Evolutionary conservation across 1,140 invertebrate species (phyloP), one percentile per base, ranked within the genome.

Genomic region (Dendrolimus punctatus): DNA sequence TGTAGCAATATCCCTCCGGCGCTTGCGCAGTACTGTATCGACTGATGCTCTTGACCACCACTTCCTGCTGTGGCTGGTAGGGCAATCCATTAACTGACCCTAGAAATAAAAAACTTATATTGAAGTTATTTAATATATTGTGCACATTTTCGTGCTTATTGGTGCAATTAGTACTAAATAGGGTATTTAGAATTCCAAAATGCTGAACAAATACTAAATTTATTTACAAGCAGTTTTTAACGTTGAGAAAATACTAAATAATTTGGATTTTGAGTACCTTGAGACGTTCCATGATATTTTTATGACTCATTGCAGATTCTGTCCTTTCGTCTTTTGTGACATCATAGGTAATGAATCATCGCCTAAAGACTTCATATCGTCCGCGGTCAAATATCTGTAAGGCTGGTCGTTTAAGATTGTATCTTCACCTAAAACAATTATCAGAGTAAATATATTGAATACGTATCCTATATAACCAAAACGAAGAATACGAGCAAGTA

Each of bases 311-410:
- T 0, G 78, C 76, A 0, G 86, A 87, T 50, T 93, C 92, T 8
- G 93, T 90, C 7, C 94, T 90, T 76, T 97, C 95, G 70, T 98
- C 96, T 58, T 95, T 91, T 1, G 95, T 96, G 6, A 97, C 95
- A 73, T 98, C 96, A 97, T 97, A 0, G 95, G 96, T 41, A 97
- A 85, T 5, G 96, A 97, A 87, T 98, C 96, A 73, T 98, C 96
- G 46, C 96, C 94, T 40, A 98, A 85, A 55, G 94, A 96, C 85
- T 98, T 98, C 96, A 98, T 97, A 76, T 98, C 94, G 80, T 98
- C 96, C 40, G 94, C 93, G 4, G 96, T 97, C 53, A 98, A 88
- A 86, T 98, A 98, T 53, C 95, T 90, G 80, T 97, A 98, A 2
- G 95, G 95, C 71, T 97, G 95, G 76, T 98, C 96, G 57, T 94